Evolutionary conservation across 2,113 vertebrate genomes (phyloP), one percentile per base, ranked within the genome.

Genomic region (Puma concolor): DNA sequence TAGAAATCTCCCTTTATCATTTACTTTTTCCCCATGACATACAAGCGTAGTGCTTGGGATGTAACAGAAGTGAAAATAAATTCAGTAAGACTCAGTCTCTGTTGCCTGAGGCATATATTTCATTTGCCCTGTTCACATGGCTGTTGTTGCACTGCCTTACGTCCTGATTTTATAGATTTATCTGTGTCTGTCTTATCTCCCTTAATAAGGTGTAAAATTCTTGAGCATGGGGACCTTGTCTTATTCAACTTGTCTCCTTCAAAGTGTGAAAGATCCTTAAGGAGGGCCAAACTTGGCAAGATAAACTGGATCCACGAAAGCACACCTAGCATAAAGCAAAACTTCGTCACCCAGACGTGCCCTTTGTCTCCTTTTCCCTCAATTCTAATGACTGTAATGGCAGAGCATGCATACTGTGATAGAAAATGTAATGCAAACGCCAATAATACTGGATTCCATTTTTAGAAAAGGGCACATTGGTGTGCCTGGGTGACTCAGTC

Each of bases 171-270:
- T 82, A 88, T 52, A 72, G 69, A 95, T 69, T 79, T 81, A 86
- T 80, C 44, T 72, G 31, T 44, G 29, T 94, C 85, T 91, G 17
- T 60, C 52, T 86, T 60, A 84, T 71, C 92, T 91, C 25, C 63
- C 31, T 91, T 93, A 96, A 74, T 83, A 96, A 89, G 15, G 15
- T 38, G 52, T 83, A 64, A 25, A 96, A 83, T 84, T 72, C 48
- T 84, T 87, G n/a, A 72, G 85, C 52, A 76, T 19, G 74, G 57
- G 17, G 33, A 66, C 31, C 63, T 72, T 69, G n/a, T 82, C 44
- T 74, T 74, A 64, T 44, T 85, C 41, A 50, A 16, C 71, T 15
- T 67, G 17, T 81, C 48, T 96, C 33, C 21, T 93, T 88, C 54
- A 76, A 84, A 72, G 38, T 60, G 29, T 21, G 23, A 63, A 7